Conservation (phyloP, 2,888 invertebrate species). For the Sinodicranocentrus sp. region DNA sequence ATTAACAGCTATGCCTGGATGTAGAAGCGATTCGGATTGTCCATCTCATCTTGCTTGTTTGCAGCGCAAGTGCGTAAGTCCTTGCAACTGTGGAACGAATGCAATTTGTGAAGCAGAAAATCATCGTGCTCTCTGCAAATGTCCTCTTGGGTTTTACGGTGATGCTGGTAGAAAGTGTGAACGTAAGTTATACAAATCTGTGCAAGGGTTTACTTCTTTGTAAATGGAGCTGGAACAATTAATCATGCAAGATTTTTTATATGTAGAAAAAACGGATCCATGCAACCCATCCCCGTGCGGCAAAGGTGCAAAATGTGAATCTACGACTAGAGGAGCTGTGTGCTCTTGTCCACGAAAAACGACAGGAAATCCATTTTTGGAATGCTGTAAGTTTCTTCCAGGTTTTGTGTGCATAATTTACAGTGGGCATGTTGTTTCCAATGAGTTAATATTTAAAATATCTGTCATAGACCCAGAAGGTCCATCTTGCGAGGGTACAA, state of each 20-base stretch:
- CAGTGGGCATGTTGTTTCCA: not conserved
- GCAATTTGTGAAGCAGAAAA: slow-evolving; percentile 87
- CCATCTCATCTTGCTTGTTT: slow-evolving; percentile 86
- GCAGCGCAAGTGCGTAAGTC: slow-evolving; percentile 88
- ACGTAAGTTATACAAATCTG: slow-evolving; percentile 36
- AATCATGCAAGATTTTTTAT: not conserved
- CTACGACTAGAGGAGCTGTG: slow-evolving; percentile 90
- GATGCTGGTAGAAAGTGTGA: slow-evolving; percentile 80
- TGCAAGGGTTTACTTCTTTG: not conserved
- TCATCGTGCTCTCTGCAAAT: slow-evolving; percentile 88
- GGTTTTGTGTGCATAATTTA: not conserved
- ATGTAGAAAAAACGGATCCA: slow-evolving; percentile 80
- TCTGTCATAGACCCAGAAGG: slow-evolving; percentile 88
- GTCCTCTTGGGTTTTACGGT: slow-evolving; percentile 88
- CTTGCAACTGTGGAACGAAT: slow-evolving; percentile 85
- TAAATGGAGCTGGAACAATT: too few relatives aligned
- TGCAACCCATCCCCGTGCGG: slow-evolving; percentile 88
- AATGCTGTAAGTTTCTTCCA: slow-evolving; percentile 87
- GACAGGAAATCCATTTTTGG: slow-evolving; percentile 93
- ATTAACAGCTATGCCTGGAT: slow-evolving; percentile 84
- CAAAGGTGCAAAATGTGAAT: slow-evolving; percentile 89
- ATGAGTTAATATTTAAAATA: not conserved
- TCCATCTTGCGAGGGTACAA: slow-evolving; percentile 85
- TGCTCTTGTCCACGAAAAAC: slow-evolving; percentile 93
- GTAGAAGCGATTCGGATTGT: slow-evolving; percentile 87